Conservation (phyloP, 1,140 invertebrate species). For the Leguminivora glycinivorella region DNA sequence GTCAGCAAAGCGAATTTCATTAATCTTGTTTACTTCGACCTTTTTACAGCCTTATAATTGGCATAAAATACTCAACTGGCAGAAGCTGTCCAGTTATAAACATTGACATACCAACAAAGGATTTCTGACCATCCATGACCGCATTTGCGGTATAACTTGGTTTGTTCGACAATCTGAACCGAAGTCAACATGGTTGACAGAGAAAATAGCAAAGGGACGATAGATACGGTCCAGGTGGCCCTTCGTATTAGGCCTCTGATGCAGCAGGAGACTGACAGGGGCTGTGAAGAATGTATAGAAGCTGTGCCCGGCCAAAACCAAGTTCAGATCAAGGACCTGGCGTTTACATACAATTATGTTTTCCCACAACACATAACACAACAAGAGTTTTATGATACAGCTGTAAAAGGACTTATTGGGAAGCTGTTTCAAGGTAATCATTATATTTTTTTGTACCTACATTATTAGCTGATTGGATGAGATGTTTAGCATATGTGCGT, state of each 20-base stretch:
- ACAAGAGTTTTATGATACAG: slow-evolving; percentile 86
- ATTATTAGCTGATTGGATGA: no score
- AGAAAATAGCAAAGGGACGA: slow-evolving; percentile 52
- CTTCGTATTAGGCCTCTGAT: slow-evolving; percentile 90
- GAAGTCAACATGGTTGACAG: slow-evolving; percentile 56
- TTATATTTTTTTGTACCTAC: no score
- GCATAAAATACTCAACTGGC: slow-evolving; percentile 19
- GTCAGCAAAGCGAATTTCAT: background rate
- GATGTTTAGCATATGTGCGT: no score
- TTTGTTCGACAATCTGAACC: slow-evolving; percentile 5
- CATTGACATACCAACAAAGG: slow-evolving; percentile 26
- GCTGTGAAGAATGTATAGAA: slow-evolving; percentile 84
- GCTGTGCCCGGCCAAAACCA: slow-evolving; percentile 82
- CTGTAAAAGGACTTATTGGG: slow-evolving; percentile 86
- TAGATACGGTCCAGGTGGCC: slow-evolving; percentile 85
- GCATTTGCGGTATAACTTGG: slow-evolving; percentile 6
- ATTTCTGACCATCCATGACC: slow-evolving; percentile 9
- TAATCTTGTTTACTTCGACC: background rate
- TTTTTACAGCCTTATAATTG: slow-evolving; percentile 13
- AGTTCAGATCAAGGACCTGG: slow-evolving; percentile 86
- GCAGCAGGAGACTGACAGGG: slow-evolving; percentile 83
- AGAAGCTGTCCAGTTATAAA: background rate
- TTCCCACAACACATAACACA: slow-evolving; percentile 86
- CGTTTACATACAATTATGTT: slow-evolving; percentile 94
- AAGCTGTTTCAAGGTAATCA: slow-evolving; percentile 88